Evolutionary conservation across 1,140 invertebrate species (phyloP).

Genomic region (Anastatus disparis): DNA sequence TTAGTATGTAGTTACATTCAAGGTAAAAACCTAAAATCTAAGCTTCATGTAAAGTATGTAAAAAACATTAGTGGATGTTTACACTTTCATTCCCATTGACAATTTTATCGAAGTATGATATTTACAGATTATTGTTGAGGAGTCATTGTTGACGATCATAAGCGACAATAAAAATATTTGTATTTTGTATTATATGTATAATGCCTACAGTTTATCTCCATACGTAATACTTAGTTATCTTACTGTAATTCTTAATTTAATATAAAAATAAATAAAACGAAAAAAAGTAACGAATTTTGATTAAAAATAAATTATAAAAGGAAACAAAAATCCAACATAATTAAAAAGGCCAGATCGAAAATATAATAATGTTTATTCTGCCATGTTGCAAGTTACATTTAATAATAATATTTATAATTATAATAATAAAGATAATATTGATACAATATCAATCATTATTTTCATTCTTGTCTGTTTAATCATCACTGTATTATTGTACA

Average conservation of each 20-base stretch:
- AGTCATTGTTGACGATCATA: constrained; percentile 25
- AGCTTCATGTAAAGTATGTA: constrained; percentile 33
- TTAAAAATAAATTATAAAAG: constrained; percentile 36
- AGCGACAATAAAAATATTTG: constrained; percentile 38
- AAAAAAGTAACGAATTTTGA: constrained; percentile 37
- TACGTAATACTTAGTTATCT: constrained; percentile 17
- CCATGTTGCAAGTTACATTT: constrained; percentile 58
- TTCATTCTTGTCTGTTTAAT: constrained; percentile 54
- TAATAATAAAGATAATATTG: constrained; percentile 59
- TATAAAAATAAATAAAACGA: background rate
- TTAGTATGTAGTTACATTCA: constrained; percentile 26
- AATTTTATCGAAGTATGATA: constrained; percentile 27
- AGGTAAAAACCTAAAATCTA: constrained; percentile 28
- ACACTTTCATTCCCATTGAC: constrained; percentile 35
- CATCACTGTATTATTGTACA: constrained; percentile 60
- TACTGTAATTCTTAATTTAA: constrained; percentile 4
- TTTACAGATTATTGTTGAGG: constrained; percentile 35
- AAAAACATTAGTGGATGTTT: constrained; percentile 28
- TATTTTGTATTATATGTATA: constrained; percentile 21
- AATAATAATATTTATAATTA: constrained; percentile 51
- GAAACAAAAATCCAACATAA: constrained; percentile 39
- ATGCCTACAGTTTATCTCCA: constrained; percentile 23
- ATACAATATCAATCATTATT: constrained; percentile 60
- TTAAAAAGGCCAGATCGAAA: constrained; percentile 54
- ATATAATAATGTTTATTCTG: constrained; percentile 63